Percentiles rank a stretch among this genome's conserved stretches.
phyloP scores from a whole-genome alignment of 2,888 invertebrate genomes.

The Endotricha flammealis region DNA sequence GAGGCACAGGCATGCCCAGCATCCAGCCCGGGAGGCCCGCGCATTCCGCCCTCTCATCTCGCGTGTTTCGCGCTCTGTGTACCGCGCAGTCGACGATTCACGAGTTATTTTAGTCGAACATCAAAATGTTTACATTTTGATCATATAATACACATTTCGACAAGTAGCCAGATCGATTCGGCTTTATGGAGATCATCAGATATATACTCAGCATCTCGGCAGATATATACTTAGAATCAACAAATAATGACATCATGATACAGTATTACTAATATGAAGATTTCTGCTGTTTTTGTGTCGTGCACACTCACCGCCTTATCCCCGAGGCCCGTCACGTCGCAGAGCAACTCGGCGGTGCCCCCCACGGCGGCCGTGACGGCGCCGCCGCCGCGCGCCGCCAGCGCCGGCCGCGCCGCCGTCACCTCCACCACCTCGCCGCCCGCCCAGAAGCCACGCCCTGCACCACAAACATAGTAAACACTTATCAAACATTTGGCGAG shows the following conservation, averaged over 20 bases:
- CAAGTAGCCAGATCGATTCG: constrained; percentile 20
- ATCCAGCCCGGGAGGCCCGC: constrained; percentile 10
- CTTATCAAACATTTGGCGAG: too few relatives aligned
- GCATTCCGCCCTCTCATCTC: constrained; percentile 11
- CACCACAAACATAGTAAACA: not conserved
- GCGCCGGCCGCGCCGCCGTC: constrained; percentile 26
- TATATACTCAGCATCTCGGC: too few relatives aligned
- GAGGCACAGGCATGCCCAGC: not conserved
- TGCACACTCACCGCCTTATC: constrained; percentile 47
- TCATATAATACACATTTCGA: constrained; percentile 24
- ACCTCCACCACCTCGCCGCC: not conserved
- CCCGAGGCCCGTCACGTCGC: constrained; percentile 43
- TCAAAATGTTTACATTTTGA: constrained; percentile 31
- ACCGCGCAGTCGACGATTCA: constrained; percentile 1
- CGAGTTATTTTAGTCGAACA: constrained; percentile 30
- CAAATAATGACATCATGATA: too few relatives aligned
- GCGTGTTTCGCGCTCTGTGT: constrained; percentile 19
- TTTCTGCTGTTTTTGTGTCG: not conserved
- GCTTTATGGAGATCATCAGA: not conserved
- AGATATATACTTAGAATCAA: too few relatives aligned
- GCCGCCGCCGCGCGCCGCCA: constrained; percentile 43
- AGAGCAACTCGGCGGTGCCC: constrained; percentile 47
- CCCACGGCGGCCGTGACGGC: too few relatives aligned
- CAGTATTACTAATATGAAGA: not conserved
- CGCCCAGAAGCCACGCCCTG: constrained; percentile 20